Evolutionary conservation across 2,888 invertebrate genomes (phyloP).

Genomic region (Junonia oenone): DNA sequence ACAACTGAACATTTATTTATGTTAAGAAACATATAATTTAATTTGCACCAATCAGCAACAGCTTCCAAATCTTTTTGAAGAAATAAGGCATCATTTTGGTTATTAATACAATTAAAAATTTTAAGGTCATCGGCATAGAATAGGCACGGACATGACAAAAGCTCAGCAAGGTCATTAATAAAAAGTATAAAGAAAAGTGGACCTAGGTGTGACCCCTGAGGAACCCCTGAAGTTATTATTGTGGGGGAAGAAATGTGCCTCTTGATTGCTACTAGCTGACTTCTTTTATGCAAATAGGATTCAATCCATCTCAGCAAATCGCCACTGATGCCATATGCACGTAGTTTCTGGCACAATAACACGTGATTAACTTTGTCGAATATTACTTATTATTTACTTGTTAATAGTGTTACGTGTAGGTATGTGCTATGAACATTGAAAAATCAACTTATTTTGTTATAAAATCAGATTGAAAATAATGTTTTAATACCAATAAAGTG

Average conservation of each 20-base stretch:
- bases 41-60: not conserved
- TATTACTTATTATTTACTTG: too few species aligned
- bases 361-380: not conserved
- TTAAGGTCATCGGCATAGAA: slow-evolving; percentile 5
- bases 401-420: too few species aligned
- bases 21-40: not conserved
- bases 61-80: not conserved
- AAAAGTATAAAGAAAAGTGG: slow-evolving; percentile 1
- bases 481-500: too few species aligned
- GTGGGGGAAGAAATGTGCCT: not conserved
- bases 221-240: not conserved
- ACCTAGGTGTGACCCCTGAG: slow-evolving; percentile 1
- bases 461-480: too few species aligned
- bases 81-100: not conserved
- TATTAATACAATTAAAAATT: not conserved
- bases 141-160: not conserved
- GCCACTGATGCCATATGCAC: not conserved
- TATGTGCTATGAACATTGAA: too few species aligned
- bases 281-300: slow-evolving; percentile 1
- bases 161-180: not conserved
- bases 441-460: too few species aligned
- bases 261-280: not conserved
- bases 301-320: not conserved
- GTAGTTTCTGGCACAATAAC: not conserved
- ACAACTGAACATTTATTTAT: not conserved